These are phyloP conservation scores for Halcyon badia DNA, from an alignment of 2,797 vertebrate genomes.

Conservation along the genomic window DNA sequence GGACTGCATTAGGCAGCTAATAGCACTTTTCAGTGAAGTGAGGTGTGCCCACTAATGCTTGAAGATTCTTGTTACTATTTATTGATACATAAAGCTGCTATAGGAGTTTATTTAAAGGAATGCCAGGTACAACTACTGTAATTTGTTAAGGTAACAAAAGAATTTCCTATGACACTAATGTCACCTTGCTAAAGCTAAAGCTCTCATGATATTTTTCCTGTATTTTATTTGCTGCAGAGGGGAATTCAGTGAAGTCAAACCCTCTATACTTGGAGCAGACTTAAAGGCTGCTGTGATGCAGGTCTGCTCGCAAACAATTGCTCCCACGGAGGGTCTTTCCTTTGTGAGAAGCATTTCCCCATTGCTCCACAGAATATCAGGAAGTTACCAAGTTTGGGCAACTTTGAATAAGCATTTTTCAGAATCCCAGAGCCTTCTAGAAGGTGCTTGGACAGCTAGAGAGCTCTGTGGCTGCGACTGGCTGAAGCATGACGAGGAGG, in stretches of 20 bases:
- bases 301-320: neutral
- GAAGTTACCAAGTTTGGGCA: neutral
- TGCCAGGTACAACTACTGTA: neutral
- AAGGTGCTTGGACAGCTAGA: neutral
- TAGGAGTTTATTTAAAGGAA: conserved; percentile 19
- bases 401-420: neutral
- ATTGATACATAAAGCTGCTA: conserved; percentile 41
- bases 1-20: neutral
- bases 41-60: conserved; percentile 13
- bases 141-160: conserved; percentile 45
- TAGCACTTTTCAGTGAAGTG: conserved; percentile 11
- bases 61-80: conserved; percentile 50
- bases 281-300: neutral
- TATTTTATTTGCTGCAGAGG: neutral
- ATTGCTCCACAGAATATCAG: neutral
- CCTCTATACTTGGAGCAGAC: neutral
- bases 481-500: neutral
- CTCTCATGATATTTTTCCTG: neutral
- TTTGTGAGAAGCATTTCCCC: neutral
- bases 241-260: neutral
- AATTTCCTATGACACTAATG: conserved; percentile 15
- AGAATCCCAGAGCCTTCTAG: neutral
- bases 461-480: neutral
- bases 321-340: neutral
- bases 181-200: conserved; percentile 15